Base-by-base conservation (phyloP, 2,888 invertebrate species). In the Nomada goodeniana region DNA sequence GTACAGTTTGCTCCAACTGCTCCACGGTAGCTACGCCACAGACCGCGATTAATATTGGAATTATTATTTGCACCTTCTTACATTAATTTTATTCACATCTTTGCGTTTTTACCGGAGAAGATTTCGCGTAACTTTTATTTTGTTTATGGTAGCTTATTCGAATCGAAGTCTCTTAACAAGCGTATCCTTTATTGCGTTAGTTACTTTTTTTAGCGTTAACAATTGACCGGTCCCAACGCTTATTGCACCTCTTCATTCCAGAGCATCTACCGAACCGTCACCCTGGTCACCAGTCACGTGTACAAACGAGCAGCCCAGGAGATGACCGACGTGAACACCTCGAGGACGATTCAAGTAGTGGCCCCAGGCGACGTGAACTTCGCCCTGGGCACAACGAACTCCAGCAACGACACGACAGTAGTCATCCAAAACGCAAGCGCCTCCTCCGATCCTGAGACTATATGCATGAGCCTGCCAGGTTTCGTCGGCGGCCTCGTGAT, bases 291-390 rank as follows among this genome's bases (percentile, higher is more conserved):
- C 83, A 96, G 96, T 76, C 96, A 97, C 89, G 97, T 98, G 77
- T 97, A 97, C 94, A 97, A 97, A 92, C 96, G 98, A 55, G 97
- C 97, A 88, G 96, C 97, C 78, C 97, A 97, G 94, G 98, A 98
- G 94, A 98, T 98, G 97, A 98, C 97, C 84, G 98, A 98, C 92
- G 98, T 98, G 44, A 98, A 98, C 92, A 97, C 98, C 88, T 98
- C 98, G 94, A 95, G 98, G 92, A 97, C 95, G 84, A 98, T 98
- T 91, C 98, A 98, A 94, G 98, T 98, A 26, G 98, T 98, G 18
- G 98, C 98, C n/a, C 97, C 98, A 0, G 98, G 98, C 55, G 98
- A 98, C 94, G 97, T 98, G 2, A 98, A 98, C 93, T 98, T 98
- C 93, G 98, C 97, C 29, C 94, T 98, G 70, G 97, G 97, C 91